Evolutionary conservation across 2,113 vertebrate genomes (phyloP), one percentile per base, ranked within the genome.

Genomic region (Petrocephalus microphthalmus): DNA sequence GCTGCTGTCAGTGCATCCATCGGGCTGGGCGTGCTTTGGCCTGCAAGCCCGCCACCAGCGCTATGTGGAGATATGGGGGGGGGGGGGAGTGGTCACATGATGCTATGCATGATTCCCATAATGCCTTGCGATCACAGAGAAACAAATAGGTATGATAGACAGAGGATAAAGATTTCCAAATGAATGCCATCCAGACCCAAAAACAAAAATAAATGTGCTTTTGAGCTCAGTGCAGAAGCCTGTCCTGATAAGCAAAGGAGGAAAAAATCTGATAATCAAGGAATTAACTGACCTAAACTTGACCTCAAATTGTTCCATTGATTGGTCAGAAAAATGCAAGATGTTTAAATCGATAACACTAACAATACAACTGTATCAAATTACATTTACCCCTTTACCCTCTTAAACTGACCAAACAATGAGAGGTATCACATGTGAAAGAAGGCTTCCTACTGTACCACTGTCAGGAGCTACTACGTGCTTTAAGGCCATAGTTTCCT

Each of bases 41-140:
- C 89, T 94, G 88, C 95, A 95, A 87, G 88, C 91, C 45, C 95
- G 96, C 98, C 98, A 99, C 93, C 93, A 97, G 92, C 93, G 94
- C 98, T 99, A 93, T 81, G 87, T 81, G 71, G 78, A n/a, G 22
- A 74, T 47, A 88, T 60, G 19, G 53, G 42, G 82, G 17, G 64
- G 87, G 47, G 42, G 15, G 82, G 7, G 86, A 2, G 25, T 0
- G 53, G 51, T 83, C 81, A 83, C 37, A 83, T n/a, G 45, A 37
- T 47, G 81, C 45, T 49, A 7, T 29, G 25, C 60, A 29, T 11
- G n/a, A 29, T 67, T 13, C n/a, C 37, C 33, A 81, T 45, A 19
- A 81, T 81, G 74, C 74, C 47, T 42, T 6, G 15, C 5, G 2
- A 74, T 42, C 33, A 78, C 29, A 78, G 15, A 78, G 6, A 78